These are phyloP conservation scores for Ptychoptera albimana DNA, from an alignment of 2,888 invertebrate genomes.

Conservation along the genomic window DNA sequence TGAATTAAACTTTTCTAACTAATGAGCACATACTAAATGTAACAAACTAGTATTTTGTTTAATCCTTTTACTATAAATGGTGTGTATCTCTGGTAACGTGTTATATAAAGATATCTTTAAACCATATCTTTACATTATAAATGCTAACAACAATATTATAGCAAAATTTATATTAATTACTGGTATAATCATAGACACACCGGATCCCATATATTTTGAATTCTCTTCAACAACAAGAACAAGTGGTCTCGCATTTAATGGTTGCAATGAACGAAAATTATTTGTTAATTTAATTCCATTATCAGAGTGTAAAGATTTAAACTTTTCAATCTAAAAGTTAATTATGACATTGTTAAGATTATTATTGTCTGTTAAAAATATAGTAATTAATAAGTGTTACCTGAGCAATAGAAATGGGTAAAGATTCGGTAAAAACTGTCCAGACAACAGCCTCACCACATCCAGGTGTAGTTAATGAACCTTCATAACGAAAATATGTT, in stretches of 20 bases:
- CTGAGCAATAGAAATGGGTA: slow-evolving; percentile 35
- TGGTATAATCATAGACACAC: too few relatives aligned
- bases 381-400: slow-evolving; percentile 17
- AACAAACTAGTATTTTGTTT: too few relatives aligned
- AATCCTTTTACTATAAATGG: too few relatives aligned
- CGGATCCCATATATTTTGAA: not conserved
- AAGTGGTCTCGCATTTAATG: slow-evolving; percentile 21
- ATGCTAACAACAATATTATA: too few relatives aligned
- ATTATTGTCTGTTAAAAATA: not conserved
- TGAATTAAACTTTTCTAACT: too few relatives aligned
- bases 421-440: slow-evolving; percentile 43
- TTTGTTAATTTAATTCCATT: slow-evolving; percentile 25
- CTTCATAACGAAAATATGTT: slow-evolving; percentile 45
- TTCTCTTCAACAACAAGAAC: slow-evolving; percentile 5
- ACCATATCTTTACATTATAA: too few relatives aligned
- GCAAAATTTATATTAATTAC: too few relatives aligned
- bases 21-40: too few relatives aligned
- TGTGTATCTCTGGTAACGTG: too few relatives aligned
- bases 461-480: slow-evolving; percentile 57
- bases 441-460: slow-evolving; percentile 61
- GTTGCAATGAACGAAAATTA: slow-evolving; percentile 33
- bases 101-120: too few relatives aligned
- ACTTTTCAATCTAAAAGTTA: slow-evolving; percentile 23
- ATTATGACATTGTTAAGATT: not conserved
- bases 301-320: slow-evolving; percentile 25